Evolutionary conservation across 2,888 invertebrate genomes (phyloP).

Genomic region (Camptogramma bilineatum): DNA sequence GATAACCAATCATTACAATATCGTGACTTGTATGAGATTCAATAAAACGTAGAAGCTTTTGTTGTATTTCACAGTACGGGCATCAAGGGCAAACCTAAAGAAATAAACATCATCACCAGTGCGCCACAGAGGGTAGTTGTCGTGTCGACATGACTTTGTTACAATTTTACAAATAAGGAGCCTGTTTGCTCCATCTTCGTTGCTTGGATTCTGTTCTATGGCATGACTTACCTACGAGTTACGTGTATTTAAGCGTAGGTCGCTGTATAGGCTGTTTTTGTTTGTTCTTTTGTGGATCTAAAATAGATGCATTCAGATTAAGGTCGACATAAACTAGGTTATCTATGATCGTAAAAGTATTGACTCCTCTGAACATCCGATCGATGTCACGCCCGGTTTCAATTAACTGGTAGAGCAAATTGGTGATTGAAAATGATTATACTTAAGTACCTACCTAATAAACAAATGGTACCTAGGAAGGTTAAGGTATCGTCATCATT

Average conservation of each 20-base stretch:
- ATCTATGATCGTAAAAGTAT: background rate
- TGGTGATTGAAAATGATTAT: no score
- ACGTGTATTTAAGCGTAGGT: background rate
- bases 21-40: background rate
- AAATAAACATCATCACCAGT: constrained; percentile 13
- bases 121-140: background rate
- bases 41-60: background rate
- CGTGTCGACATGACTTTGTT: constrained; percentile 14
- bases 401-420: no score
- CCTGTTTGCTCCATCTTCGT: constrained; percentile 14
- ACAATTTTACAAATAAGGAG: constrained; percentile 9
- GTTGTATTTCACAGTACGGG: background rate
- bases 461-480: background rate
- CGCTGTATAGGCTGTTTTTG: background rate
- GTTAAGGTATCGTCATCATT: no score
- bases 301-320: background rate
- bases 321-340: background rate
- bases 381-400: no score
- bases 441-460: background rate
- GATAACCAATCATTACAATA: no score
- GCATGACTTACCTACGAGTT: background rate
- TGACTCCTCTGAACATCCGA: no score
- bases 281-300: background rate
- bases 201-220: background rate
- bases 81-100: background rate